Evolutionary conservation across 2,888 invertebrate species (phyloP).

Genomic region (Chymomyza caudatula): DNA sequence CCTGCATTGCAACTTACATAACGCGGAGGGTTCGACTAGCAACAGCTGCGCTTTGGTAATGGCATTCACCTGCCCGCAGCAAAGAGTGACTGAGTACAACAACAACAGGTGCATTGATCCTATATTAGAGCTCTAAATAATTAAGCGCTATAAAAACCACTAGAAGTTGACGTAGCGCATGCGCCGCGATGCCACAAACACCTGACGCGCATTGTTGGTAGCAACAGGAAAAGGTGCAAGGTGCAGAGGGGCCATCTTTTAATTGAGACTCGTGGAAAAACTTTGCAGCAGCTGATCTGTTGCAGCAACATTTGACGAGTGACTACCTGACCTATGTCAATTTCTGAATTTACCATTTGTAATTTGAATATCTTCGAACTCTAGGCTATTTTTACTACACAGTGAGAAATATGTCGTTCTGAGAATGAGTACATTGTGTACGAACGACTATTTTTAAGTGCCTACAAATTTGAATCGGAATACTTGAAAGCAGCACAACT

Average conservation of each 20-base stretch:
- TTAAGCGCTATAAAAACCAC: slow-evolving; percentile 55
- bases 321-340: slow-evolving; percentile 30
- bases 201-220: slow-evolving; percentile 40
- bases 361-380: slow-evolving; percentile 51
- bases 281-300: slow-evolving; percentile 16
- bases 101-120: slow-evolving; percentile 57
- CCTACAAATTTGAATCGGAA: too few species aligned
- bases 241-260: slow-evolving; percentile 15
- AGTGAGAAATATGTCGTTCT: too few species aligned
- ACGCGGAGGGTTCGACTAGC: slow-evolving; percentile 5
- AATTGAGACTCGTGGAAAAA: slow-evolving; percentile 57
- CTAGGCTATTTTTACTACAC: too few species aligned
- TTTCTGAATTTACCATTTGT: slow-evolving; percentile 17
- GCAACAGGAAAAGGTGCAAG: slow-evolving; percentile 1
- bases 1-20: slow-evolving; percentile 18
- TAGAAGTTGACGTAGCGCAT: slow-evolving; percentile 53
- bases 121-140: slow-evolving; percentile 45
- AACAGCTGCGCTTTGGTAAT: slow-evolving; percentile 42
- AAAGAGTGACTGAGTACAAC: slow-evolving; percentile 21
- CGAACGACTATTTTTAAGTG: neutral
- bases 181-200: slow-evolving; percentile 47
- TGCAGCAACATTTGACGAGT: neutral
- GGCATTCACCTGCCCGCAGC: slow-evolving; percentile 52
- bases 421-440: too few species aligned
- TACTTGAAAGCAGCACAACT: too few species aligned